A percentile compares a stretch with the other conserved stretches of the same genome.
These are phyloP conservation scores for Drosophila leontia DNA, from an alignment of 1,140 invertebrate genomes.

Conservation along the genomic window DNA sequence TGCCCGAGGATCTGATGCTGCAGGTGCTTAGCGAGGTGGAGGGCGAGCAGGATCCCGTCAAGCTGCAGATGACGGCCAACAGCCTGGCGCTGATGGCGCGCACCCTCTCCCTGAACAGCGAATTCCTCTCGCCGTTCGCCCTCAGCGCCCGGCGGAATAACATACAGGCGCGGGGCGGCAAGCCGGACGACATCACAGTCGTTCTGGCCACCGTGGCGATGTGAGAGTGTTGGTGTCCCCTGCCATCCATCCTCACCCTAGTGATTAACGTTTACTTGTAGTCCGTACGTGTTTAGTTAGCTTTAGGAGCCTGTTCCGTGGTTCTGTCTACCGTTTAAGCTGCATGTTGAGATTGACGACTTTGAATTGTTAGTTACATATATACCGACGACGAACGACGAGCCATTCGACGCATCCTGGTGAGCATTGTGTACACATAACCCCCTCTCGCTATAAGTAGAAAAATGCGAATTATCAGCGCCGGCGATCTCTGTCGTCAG, in stretches of 20 bases:
- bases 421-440: slow-evolving; percentile 66
- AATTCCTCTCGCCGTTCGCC: slow-evolving; percentile 98
- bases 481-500: slow-evolving; percentile 68
- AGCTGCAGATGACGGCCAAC: slow-evolving; percentile 95
- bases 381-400: slow-evolving; percentile 41
- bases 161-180: slow-evolving; percentile 96
- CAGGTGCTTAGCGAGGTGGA: slow-evolving; percentile 86
- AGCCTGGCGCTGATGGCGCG: slow-evolving; percentile 97
- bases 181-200: slow-evolving; percentile 99
- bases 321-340: slow-evolving; percentile 77
- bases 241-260: slow-evolving; percentile 38
- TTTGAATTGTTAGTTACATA: slow-evolving; percentile 67
- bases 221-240: slow-evolving; percentile 85
- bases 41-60: slow-evolving; percentile 89
- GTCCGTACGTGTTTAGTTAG: slow-evolving; percentile 72
- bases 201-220: slow-evolving; percentile 95
- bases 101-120: slow-evolving; percentile 95
- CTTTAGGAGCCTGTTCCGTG: slow-evolving; percentile 71
- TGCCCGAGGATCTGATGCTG: slow-evolving; percentile 93
- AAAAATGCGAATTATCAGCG: slow-evolving; percentile 60
- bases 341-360: slow-evolving; percentile 71
- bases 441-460: slow-evolving; percentile 55
- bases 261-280: slow-evolving; percentile 76
- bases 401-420: slow-evolving; percentile 70
- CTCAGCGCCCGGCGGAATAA: slow-evolving; percentile 96